Conservation (phyloP, 1,140 invertebrate genomes). For the Drosophila takahashii region DNA sequence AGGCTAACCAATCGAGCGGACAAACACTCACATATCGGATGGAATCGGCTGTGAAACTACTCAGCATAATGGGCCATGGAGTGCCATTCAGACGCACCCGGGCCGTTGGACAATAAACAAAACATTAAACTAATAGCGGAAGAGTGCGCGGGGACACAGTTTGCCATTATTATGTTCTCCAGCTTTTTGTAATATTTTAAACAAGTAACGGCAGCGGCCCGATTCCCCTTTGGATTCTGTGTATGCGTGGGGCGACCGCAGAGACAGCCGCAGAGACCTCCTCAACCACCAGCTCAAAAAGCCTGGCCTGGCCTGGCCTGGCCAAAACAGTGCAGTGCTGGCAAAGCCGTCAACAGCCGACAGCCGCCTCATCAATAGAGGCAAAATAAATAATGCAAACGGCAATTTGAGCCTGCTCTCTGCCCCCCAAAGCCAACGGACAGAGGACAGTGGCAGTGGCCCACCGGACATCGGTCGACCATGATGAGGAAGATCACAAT, state of each 20-base stretch:
- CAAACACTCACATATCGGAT: slow-evolving; percentile 39
- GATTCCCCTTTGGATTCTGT: slow-evolving; percentile 12
- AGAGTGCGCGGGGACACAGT: slow-evolving; percentile 18
- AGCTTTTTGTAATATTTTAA: slow-evolving; percentile 74
- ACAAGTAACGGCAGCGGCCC: slow-evolving; percentile 60
- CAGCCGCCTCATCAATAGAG: slow-evolving; percentile 75
- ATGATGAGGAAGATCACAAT: slow-evolving; percentile 46
- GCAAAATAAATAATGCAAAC: slow-evolving; percentile 83
- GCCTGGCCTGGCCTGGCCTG: slow-evolving; percentile 16
- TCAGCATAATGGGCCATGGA: slow-evolving; percentile 78
- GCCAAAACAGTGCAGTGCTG: slow-evolving; percentile 22
- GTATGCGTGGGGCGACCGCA: slow-evolving; percentile 31
- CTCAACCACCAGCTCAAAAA: neutral
- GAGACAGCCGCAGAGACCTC: slow-evolving; percentile 15
- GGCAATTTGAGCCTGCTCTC: slow-evolving; percentile 73
- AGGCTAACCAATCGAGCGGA: slow-evolving; percentile 64
- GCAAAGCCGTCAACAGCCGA: slow-evolving; percentile 43
- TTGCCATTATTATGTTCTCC: slow-evolving; percentile 41
- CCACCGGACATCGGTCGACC: slow-evolving; percentile 26
- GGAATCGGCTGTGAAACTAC: slow-evolving; percentile 69
- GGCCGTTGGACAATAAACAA: slow-evolving; percentile 74
- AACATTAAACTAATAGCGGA: slow-evolving; percentile 82
- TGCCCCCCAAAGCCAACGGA: slow-evolving; percentile 24
- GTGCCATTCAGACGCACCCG: slow-evolving; percentile 75
- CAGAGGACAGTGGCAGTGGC: slow-evolving; percentile 21